Evolutionary conservation across 92 coral and sea anemone genomes (phyloP).

Genomic region (Porites rus): DNA sequence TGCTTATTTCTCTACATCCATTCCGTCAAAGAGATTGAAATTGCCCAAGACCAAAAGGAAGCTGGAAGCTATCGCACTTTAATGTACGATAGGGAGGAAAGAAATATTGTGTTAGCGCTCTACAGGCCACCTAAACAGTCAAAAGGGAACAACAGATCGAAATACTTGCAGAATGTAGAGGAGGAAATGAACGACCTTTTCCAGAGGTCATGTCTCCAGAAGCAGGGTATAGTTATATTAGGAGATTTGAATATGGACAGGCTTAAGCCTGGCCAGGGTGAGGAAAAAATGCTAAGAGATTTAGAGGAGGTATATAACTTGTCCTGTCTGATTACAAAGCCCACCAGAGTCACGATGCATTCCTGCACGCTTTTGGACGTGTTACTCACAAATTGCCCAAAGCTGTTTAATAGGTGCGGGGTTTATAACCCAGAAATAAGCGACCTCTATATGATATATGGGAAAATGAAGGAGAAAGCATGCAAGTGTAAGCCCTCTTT

Average conservation of each 20-base stretch:
- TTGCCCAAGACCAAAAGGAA: conserved; percentile 57
- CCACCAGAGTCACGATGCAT: conserved; percentile 19
- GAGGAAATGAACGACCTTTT: conserved; percentile 34
- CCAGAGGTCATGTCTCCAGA: conserved; percentile 49
- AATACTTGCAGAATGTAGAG: conserved; percentile 22
- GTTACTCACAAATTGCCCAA: conserved; percentile 46
- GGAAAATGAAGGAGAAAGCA: conserved; percentile 66
- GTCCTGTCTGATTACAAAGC: conserved; percentile 61
- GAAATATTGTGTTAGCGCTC: conserved; percentile 26
- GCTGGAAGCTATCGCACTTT: conserved; percentile 54
- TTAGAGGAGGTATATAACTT: conserved; percentile 47
- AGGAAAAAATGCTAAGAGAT: conserved; percentile 56
- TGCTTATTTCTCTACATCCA: conserved; percentile 38
- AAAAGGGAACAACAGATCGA: background rate
- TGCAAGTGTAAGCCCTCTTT: conserved; percentile 58
- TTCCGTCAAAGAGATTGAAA: conserved; percentile 49
- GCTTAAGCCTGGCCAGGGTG: conserved; percentile 12
- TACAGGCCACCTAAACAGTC: conserved; percentile 32
- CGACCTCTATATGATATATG: conserved; percentile 69
- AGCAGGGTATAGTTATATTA: conserved; percentile 41
- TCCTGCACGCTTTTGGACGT: conserved; percentile 41
- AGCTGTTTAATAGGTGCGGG: conserved; percentile 57
- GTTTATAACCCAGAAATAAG: conserved; percentile 64
- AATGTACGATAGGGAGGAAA: conserved; percentile 43
- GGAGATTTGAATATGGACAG: conserved; percentile 58